Conservation (phyloP, 2,797 vertebrate genomes). For the Tiaroga cobitis region DNA sequence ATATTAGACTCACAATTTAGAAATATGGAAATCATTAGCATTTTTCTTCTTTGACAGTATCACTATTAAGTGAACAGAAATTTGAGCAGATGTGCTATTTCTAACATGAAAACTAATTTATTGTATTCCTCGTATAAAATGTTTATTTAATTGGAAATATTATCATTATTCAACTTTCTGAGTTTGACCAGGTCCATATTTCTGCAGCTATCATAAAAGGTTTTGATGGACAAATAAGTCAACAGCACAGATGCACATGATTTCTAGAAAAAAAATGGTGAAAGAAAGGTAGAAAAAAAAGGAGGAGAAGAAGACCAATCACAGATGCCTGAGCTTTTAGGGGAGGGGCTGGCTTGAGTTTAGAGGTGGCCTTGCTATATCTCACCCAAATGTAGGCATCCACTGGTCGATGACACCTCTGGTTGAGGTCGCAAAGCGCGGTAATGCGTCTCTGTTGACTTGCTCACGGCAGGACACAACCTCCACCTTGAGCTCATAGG, state of each 20-base stretch:
- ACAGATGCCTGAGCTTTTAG: constrained; percentile 35
- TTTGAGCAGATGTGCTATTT: background rate
- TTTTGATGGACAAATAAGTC: background rate
- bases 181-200: background rate
- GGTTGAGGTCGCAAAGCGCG: constrained; percentile 64
- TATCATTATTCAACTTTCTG: background rate
- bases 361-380: constrained; percentile 70
- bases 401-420: constrained; percentile 67
- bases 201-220: background rate
- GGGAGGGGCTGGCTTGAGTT: constrained; percentile 71
- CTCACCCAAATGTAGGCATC: constrained; percentile 69
- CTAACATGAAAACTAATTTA: background rate
- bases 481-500: constrained; percentile 29
- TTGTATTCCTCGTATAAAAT: background rate
- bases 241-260: constrained; percentile 3
- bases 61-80: background rate
- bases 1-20: background rate
- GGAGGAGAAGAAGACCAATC: constrained; percentile 48
- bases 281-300: background rate
- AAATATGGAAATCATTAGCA: background rate
- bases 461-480: background rate
- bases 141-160: background rate
- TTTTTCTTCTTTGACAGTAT: background rate
- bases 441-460: constrained; percentile 26
- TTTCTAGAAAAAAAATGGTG: background rate